A percentile compares a stretch with the other conserved stretches of the same genome.
Conservation (phyloP, 2,113 vertebrate species). For the Crotalus helleri region DNA sequence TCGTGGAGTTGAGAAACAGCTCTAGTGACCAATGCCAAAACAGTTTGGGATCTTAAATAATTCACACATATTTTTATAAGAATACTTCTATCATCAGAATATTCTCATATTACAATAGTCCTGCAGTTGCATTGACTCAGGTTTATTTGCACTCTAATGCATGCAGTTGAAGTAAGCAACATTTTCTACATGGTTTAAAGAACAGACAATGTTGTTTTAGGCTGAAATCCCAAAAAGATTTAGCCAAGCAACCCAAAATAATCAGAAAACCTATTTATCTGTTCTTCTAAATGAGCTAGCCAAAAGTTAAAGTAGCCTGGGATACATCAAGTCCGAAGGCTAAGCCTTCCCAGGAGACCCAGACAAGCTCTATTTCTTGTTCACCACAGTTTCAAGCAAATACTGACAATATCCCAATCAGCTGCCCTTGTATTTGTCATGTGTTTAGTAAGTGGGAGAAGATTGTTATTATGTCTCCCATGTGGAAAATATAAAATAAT, state of each 20-base stretch:
- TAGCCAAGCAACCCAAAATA: slow-evolving; percentile 16
- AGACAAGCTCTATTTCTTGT: background rate
- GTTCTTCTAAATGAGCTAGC: background rate
- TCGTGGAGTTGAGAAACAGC: background rate
- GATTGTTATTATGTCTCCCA: background rate
- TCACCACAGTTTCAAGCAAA: background rate
- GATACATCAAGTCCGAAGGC: slow-evolving; percentile 33
- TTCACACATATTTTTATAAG: background rate
- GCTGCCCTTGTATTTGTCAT: background rate
- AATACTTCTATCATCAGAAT: background rate
- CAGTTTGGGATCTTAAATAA: background rate
- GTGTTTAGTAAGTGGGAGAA: background rate
- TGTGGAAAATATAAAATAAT: background rate
- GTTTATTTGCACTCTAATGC: background rate
- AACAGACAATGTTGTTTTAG: slow-evolving; percentile 20
- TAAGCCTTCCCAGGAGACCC: background rate
- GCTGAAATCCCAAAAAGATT: slow-evolving; percentile 9
- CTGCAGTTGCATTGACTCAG: background rate
- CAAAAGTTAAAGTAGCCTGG: slow-evolving; percentile 39
- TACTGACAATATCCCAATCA: background rate
- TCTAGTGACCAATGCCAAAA: background rate
- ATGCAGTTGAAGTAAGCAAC: slow-evolving; percentile 9
- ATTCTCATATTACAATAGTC: background rate
- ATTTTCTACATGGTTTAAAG: background rate
- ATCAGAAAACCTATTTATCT: slow-evolving; percentile 17